Evolutionary conservation across 1,140 invertebrate species (phyloP), one percentile per base, ranked within the genome.

Genomic region (Harpegnathos saltator): DNA sequence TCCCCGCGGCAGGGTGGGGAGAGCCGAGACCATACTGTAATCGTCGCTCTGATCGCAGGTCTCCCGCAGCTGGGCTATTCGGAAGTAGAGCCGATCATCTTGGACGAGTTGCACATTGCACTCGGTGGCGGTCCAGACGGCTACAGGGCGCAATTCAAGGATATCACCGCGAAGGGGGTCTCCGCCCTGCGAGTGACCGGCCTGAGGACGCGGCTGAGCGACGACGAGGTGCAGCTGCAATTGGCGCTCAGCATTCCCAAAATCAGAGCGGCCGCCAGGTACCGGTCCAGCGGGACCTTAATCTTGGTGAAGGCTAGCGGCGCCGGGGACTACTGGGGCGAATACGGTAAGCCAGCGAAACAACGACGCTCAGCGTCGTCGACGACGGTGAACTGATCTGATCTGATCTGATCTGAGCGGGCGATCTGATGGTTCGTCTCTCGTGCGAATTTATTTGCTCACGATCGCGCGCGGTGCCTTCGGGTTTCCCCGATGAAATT

Each of bases 311-410:
- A 97, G 87, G 97, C 97, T 17, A 97, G 96, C 12, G 97, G 97
- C 3, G 96, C 96, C 72, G 97, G 97, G 2, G 97, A 98, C 91
- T 98, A 97, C 92, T 98, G 97, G 97, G 97, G 97, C 50, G 97
- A 97, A 95, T 98, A 98, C 91, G 96, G 97, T 97, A 91, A 92
- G 92, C 88, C 1, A 1, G 12, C 29, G 26, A 19, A 33, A 68
- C 7, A 3, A 68, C 15, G 52, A n/a, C 15, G 15, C 52, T n/a
- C n/a, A n/a, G n/a, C n/a, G n/a, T n/a, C n/a, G n/a, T n/a, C n/a
- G n/a, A n/a, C n/a, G n/a, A n/a, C n/a, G n/a, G n/a, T n/a, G n/a
- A n/a, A n/a, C n/a, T n/a, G n/a, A n/a, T n/a, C n/a, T n/a, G n/a
- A n/a, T n/a, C n/a, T n/a, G n/a, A n/a, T n/a, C n/a, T n/a, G n/a